Conservation (phyloP, 2,113 vertebrate genomes). For the Epinephelus moara region DNA sequence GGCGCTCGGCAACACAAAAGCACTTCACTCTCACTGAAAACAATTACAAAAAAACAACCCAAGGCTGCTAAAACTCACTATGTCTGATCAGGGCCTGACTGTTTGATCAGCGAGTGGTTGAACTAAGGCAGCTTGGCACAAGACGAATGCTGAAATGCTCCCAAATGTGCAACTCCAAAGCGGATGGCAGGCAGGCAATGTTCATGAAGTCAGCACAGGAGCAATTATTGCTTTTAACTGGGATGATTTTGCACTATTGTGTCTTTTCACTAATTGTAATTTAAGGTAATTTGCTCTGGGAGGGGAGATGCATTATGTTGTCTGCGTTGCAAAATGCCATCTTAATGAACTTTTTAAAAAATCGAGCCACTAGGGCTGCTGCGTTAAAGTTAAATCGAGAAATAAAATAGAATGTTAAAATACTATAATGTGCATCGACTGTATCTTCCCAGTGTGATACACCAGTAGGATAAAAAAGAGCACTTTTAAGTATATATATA, state of each 20-base stretch:
- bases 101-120: slow-evolving; percentile 41
- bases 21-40: no score
- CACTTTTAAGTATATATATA: not conserved
- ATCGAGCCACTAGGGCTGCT: not conserved
- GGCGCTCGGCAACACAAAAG: no score
- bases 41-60: no score
- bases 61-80: no score
- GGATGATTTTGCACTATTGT: slow-evolving; percentile 42
- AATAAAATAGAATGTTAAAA: not conserved
- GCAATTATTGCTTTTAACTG: slow-evolving; percentile 54
- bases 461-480: slow-evolving; percentile 19
- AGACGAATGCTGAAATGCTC: slow-evolving; percentile 22
- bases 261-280: slow-evolving; percentile 43
- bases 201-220: slow-evolving; percentile 31
- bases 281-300: slow-evolving; percentile 49
- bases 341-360: slow-evolving; percentile 36
- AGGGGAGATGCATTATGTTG: slow-evolving; percentile 9
- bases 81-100: not conserved
- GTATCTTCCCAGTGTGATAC: not conserved
- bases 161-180: slow-evolving; percentile 26
- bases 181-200: not conserved
- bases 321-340: slow-evolving; percentile 27
- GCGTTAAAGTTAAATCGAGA: not conserved
- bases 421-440: not conserved
- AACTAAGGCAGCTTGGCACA: slow-evolving; percentile 38